Conservation (phyloP, 2,797 vertebrate genomes). For the Potorous gilbertii region DNA sequence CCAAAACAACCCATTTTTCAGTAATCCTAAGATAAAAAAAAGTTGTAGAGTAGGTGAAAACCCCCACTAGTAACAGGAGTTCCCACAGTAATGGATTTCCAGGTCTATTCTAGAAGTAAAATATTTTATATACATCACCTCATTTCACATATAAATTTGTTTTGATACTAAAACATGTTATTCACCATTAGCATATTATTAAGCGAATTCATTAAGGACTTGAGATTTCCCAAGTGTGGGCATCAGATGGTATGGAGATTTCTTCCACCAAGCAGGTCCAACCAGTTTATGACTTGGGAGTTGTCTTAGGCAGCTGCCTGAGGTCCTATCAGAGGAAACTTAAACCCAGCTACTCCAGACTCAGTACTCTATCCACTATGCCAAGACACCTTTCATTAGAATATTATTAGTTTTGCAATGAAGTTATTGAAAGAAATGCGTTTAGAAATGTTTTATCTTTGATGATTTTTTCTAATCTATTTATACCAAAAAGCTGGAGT, state of each 20-base stretch:
- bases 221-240: not conserved
- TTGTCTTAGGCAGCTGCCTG: not conserved
- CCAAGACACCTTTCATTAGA: not conserved
- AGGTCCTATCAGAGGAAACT: not conserved
- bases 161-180: not conserved
- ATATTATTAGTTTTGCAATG: not conserved
- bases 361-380: not conserved
- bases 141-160: not conserved
- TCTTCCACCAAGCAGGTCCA: not conserved
- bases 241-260: not conserved
- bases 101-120: not conserved
- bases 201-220: not conserved
- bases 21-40: not conserved
- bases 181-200: not conserved
- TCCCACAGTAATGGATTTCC: not conserved
- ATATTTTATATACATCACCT: not conserved
- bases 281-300: not conserved
- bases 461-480: not conserved
- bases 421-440: not conserved
- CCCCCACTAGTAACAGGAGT: not conserved
- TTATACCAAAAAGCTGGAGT: not conserved
- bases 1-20: not conserved
- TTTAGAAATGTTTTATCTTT: not conserved
- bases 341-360: not conserved
- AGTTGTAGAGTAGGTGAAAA: not conserved